Percentiles rank a stretch among this genome's conserved stretches.
These are phyloP conservation scores for Octonoba sinensis DNA, from an alignment of 2,888 invertebrate genomes.

Conservation along the genomic window DNA sequence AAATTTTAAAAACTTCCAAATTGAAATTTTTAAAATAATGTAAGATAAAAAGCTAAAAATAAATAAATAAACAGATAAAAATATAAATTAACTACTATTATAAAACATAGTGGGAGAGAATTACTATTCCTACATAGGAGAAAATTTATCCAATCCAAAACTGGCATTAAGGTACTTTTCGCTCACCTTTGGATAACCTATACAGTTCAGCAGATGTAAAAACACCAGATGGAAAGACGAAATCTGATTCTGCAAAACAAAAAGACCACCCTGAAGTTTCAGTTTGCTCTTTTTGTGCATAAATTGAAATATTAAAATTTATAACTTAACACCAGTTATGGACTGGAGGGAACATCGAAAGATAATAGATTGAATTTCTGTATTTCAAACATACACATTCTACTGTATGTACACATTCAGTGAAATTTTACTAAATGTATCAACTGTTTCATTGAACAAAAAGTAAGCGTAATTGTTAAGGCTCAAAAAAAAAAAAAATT, in stretches of 20 bases:
- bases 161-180: slow-evolving; percentile 57
- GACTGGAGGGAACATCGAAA: slow-evolving; percentile 47
- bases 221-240: slow-evolving; percentile 99
- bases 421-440: too few species aligned
- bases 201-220: slow-evolving; percentile 99
- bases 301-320: slow-evolving; percentile 16
- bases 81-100: too few species aligned
- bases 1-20: too few species aligned
- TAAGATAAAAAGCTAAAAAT: too few species aligned
- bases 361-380: neutral
- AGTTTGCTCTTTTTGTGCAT: slow-evolving; percentile 62
- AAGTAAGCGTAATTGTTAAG: neutral
- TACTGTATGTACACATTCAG: too few species aligned
- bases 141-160: slow-evolving; percentile 60
- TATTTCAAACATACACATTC: too few species aligned
- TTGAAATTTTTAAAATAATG: too few species aligned
- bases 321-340: slow-evolving; percentile 60
- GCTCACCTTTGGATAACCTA: slow-evolving; percentile 95
- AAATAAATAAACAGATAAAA: too few species aligned
- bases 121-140: neutral
- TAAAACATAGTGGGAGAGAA: too few species aligned
- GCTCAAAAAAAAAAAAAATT: neutral
- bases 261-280: slow-evolving; percentile 62
- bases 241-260: slow-evolving; percentile 76
- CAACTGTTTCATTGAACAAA: neutral